Percentiles rank a stretch among this genome's conserved stretches.
These are phyloP conservation scores for Pogonophryne albipinna DNA, from an alignment of 2,797 vertebrate genomes.

Conservation along the genomic window DNA sequence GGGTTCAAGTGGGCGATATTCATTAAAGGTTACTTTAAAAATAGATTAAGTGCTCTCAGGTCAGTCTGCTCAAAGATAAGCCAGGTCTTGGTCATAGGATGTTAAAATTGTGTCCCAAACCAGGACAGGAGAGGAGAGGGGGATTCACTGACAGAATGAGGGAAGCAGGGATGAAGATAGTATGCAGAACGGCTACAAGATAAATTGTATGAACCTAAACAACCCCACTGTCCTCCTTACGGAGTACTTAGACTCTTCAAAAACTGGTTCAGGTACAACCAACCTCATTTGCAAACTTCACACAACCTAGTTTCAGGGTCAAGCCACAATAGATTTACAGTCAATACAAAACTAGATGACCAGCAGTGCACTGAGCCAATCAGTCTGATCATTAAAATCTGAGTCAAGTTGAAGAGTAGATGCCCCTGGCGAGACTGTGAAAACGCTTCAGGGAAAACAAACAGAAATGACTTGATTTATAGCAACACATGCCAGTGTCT, in stretches of 20 bases:
- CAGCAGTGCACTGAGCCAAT: background rate
- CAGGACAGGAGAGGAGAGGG: constrained; percentile 36
- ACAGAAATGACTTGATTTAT: constrained; percentile 14
- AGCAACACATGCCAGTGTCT: too few relatives aligned
- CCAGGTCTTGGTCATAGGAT: constrained; percentile 21
- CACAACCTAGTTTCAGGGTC: constrained; percentile 35
- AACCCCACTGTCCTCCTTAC: constrained; percentile 55
- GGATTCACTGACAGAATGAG: constrained; percentile 70
- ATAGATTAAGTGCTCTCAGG: constrained; percentile 50
- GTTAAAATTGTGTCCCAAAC: constrained; percentile 31
- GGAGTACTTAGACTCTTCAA: constrained; percentile 36
- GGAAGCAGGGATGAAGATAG: constrained; percentile 35
- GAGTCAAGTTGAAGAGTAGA: constrained; percentile 1
- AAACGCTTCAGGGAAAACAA: constrained; percentile 18
- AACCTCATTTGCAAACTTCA: constrained; percentile 67
- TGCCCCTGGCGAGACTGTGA: background rate
- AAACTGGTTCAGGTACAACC: constrained; percentile 68
- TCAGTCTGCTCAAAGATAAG: constrained; percentile 44
- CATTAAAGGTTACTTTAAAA: constrained; percentile 70
- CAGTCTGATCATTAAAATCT: constrained; percentile 12
- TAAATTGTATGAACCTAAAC: constrained; percentile 65
- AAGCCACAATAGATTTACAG: background rate
- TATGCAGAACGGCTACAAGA: constrained; percentile 45
- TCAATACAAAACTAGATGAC: background rate
- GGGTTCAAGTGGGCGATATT: constrained; percentile 54